phyloP scores from a whole-genome alignment of 2,113 vertebrate genomes.

The Hippoglossus stenolepis region DNA sequence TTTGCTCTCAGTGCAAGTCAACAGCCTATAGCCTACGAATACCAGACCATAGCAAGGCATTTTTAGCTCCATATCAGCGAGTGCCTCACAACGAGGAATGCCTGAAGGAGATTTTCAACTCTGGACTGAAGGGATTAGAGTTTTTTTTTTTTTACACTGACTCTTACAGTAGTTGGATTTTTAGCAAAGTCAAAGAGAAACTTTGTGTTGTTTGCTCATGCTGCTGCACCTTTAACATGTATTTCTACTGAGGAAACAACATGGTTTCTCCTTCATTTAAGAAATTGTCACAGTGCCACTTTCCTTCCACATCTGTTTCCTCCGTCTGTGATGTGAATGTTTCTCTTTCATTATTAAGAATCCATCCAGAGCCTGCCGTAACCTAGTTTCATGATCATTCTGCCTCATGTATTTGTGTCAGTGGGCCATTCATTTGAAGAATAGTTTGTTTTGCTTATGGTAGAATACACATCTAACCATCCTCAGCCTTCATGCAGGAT shows the following conservation, averaged over 20 bases:
- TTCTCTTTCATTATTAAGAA: constrained; percentile 25
- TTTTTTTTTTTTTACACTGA: constrained; percentile 35
- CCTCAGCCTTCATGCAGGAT: background rate
- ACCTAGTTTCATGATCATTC: constrained; percentile 28
- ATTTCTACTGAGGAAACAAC: background rate
- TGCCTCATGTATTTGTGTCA: constrained; percentile 49
- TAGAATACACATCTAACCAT: constrained; percentile 1
- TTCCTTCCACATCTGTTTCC: background rate
- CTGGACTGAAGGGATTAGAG: constrained; percentile 32
- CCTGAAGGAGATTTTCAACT: constrained; percentile 51
- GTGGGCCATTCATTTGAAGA: constrained; percentile 42
- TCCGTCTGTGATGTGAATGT: background rate
- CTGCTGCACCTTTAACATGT: background rate
- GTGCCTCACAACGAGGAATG: constrained; percentile 36
- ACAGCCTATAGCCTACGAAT: constrained; percentile 64
- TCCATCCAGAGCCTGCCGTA: constrained; percentile 22
- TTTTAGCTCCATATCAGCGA: constrained; percentile 55
- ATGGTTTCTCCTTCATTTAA: background rate
- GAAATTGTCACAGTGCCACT: background rate
- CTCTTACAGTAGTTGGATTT: constrained; percentile 16
- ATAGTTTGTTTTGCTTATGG: constrained; percentile 16
- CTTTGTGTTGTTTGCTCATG: background rate
- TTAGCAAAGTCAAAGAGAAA: too few relatives aligned
- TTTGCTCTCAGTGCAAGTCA: constrained; percentile 66
- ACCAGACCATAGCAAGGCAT: constrained; percentile 56